Evolutionary conservation across 2,888 invertebrate genomes (phyloP).

Genomic region (Gandaritis pyraliata): DNA sequence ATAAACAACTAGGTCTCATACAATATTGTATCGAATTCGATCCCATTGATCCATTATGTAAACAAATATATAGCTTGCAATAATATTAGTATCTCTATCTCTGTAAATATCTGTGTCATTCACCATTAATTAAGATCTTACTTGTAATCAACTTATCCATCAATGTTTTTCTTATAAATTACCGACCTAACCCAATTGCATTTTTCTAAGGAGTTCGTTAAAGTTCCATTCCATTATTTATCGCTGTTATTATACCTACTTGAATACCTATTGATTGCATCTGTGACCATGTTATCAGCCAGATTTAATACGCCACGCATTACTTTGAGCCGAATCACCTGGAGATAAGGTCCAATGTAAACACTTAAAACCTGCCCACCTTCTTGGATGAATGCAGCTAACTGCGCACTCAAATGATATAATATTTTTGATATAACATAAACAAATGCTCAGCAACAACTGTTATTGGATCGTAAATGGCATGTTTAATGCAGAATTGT

Average conservation of each 20-base stretch:
- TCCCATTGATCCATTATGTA: too few relatives aligned
- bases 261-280: constrained; percentile 1
- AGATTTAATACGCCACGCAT: constrained; percentile 18
- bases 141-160: background rate
- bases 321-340: constrained; percentile 13
- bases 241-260: constrained; percentile 14
- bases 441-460: constrained; percentile 22
- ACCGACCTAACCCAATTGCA: constrained; percentile 56
- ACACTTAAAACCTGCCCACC: background rate
- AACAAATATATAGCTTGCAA: too few relatives aligned
- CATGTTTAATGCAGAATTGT: background rate
- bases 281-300: constrained; percentile 19
- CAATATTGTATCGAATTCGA: too few relatives aligned
- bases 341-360: constrained; percentile 16
- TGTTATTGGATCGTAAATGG: constrained; percentile 20
- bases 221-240: constrained; percentile 35
- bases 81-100: constrained; percentile 2
- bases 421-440: constrained; percentile 23
- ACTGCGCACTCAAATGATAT: constrained; percentile 24
- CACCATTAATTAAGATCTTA: background rate
- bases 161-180: constrained; percentile 25
- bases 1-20: too few relatives aligned
- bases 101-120: constrained; percentile 5
- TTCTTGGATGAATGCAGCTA: constrained; percentile 17
- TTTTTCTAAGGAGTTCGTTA: constrained; percentile 46